Evolutionary conservation across 1,140 invertebrate genomes (phyloP), one percentile per base, ranked within the genome.

Genomic region (Caerostris darwini): DNA sequence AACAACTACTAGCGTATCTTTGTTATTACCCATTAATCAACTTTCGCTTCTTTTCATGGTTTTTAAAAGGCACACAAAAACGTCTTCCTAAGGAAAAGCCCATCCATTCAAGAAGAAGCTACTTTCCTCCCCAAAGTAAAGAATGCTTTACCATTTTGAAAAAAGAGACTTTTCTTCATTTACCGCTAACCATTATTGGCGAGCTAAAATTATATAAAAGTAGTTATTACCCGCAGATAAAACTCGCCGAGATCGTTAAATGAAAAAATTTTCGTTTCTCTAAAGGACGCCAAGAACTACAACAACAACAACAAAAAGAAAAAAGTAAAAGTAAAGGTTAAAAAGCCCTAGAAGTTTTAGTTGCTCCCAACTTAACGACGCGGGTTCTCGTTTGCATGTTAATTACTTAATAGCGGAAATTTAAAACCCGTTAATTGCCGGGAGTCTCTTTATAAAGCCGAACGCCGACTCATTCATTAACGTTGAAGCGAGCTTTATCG

Each of bases 321-420:
- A n/a, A n/a, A n/a, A n/a, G n/a, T n/a, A 91, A 91, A 57, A 34
- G 34, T 34, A 34, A 34, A 34, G 34, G 57, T 91, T 91, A 91
- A 91, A 91, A 91, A 91, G 56, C 69, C 82, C 64, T 50, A 10
- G 64, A 56, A 57, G 56, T 82, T 56, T 91, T 91, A 53, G 71
- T 82, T 91, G 34, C 7, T 12, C 14, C 34, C 10, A 56, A 71
- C 87, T 82, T 61, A 91, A 61, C 71, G 90, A 82, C 69, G 90
- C 59, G 3, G 17, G 53, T 14, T 81, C 69, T 19, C 90, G 10
- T 81, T 81, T 91, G 58, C 57, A 91, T 91, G 71, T 91, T 91
- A 91, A 91, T 91, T 91, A 82, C 90, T 91, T 91, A 91, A 91
- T 91, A 91, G 90, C 90, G 90, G 90, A 91, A 91, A 91, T 91